These are phyloP conservation scores for Lithophane leautieri DNA, from an alignment of 2,888 invertebrate species.

Conservation along the genomic window DNA sequence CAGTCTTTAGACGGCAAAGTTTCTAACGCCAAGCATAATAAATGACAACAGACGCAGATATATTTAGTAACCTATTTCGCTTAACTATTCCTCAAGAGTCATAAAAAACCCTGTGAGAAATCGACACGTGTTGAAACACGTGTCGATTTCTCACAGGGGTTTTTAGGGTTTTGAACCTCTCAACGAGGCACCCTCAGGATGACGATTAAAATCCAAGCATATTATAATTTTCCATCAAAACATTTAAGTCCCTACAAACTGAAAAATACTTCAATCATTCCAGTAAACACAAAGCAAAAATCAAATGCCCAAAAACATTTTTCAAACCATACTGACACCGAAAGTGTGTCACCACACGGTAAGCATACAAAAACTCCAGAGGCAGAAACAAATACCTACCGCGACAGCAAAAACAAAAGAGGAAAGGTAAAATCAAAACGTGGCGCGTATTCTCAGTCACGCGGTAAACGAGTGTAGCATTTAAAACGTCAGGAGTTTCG, in stretches of 20 bases:
- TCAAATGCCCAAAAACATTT: constrained; percentile 7
- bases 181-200: too few relatives aligned
- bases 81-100: too few relatives aligned
- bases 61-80: too few relatives aligned
- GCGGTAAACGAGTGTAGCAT: constrained; percentile 58
- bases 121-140: too few relatives aligned
- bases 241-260: background rate
- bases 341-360: constrained; percentile 37
- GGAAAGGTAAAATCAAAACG: constrained; percentile 60
- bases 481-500: constrained; percentile 55
- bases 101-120: too few relatives aligned
- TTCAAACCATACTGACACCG: constrained; percentile 2
- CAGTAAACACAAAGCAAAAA: constrained; percentile 6
- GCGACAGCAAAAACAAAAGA: constrained; percentile 52
- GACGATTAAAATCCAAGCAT: too few relatives aligned
- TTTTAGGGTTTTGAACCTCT: too few relatives aligned
- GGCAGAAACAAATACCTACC: constrained; percentile 46
- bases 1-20: background rate
- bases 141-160: too few relatives aligned
- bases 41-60: too few relatives aligned
- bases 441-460: constrained; percentile 52
- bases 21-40: background rate
- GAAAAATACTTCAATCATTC: background rate
- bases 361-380: constrained; percentile 40
- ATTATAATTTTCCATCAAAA: background rate